Conservation (phyloP, 35 echinoderm and acorn worm species). For the Ophiothrix spiculata region DNA sequence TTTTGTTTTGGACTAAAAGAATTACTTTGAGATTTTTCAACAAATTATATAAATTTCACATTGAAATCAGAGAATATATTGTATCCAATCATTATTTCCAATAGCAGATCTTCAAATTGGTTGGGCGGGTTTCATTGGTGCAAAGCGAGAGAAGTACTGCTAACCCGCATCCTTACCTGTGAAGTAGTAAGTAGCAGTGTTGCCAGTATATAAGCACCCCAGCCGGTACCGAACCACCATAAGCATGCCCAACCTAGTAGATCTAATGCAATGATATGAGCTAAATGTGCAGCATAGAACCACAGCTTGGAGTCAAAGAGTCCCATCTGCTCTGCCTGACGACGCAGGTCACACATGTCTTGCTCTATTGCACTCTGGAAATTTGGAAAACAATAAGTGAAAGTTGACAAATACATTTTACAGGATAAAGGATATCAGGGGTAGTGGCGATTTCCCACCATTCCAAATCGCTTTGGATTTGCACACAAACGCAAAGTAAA, state of each 20-base stretch:
- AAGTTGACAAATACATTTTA: no score
- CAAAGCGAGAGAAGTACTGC: no score
- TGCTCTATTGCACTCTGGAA: conserved; percentile 19
- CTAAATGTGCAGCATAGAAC: conserved; percentile 65
- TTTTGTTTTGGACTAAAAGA: no score
- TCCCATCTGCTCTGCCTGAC: conserved; percentile 40
- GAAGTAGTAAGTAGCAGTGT: conserved; percentile 5
- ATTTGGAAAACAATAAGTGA: not conserved
- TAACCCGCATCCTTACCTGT: conserved; percentile 25
- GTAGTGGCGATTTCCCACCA: no score
- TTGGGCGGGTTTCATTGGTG: no score
- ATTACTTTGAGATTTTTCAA: no score
- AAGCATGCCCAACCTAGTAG: conserved; percentile 35
- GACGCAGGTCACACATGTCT: conserved; percentile 35
- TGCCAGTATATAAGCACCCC: not conserved
- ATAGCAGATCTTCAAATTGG: not conserved
- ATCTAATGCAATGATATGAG: conserved; percentile 56
- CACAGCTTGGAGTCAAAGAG: conserved; percentile 51
- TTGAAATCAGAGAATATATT: no score
- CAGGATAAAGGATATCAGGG: no score
- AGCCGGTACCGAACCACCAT: conserved; percentile 9
- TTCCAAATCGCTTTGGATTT: no score
- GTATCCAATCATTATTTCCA: not conserved
- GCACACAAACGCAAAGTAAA: no score
- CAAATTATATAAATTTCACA: no score